Base-by-base conservation (phyloP, 2,888 invertebrate species). In the Ophioninae sp. region DNA sequence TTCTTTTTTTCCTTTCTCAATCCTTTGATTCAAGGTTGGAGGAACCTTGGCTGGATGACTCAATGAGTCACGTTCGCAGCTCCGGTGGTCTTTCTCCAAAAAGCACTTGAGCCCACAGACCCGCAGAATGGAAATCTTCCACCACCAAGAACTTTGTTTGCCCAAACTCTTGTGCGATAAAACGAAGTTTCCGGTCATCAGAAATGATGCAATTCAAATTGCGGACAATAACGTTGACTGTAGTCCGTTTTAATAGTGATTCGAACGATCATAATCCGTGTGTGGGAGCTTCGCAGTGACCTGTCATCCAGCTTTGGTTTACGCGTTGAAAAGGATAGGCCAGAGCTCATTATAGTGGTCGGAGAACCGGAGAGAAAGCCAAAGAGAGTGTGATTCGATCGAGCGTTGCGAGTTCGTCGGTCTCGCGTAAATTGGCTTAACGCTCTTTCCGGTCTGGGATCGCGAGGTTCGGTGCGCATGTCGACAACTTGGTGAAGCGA, bases 361-460 rank as follows among this genome's bases (percentile, higher is more conserved):
- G 7, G 59, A 61, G 50, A 8, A 20, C 61, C 6, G 23, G 75
- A 65, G 57, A 67, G 65, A 77, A 67, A 67, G 67, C n/a, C 37
- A 41, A 74, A 62, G 37, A 56, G 56, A 56, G 56, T 50, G 70
- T 76, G 30, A 57, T 57, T 69, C 68, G 73, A 76, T 72, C 17
- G 50, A 41, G 75, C 44, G 56, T 79, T 70, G 72, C 70, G 68
- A 69, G 73, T 73, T 77, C 73, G 44, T 77, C 59, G 30, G 79
- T 62, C 67, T 80, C 67, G 64, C 67, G 74, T 76, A 62, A 83
- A 83, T 83, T 76, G 83, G 72, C 73, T 83, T 83, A 79, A 76
- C 83, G 67, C 50, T 62, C 57, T 62, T 17, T 70, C 21, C 61
- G 21, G 59, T 79, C 41, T 57, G 59, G 37, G 21, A 74, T 13